Evolutionary conservation across 2,888 invertebrate genomes (phyloP), one percentile per base, ranked within the genome.

Genomic region (Eilema caniola): DNA sequence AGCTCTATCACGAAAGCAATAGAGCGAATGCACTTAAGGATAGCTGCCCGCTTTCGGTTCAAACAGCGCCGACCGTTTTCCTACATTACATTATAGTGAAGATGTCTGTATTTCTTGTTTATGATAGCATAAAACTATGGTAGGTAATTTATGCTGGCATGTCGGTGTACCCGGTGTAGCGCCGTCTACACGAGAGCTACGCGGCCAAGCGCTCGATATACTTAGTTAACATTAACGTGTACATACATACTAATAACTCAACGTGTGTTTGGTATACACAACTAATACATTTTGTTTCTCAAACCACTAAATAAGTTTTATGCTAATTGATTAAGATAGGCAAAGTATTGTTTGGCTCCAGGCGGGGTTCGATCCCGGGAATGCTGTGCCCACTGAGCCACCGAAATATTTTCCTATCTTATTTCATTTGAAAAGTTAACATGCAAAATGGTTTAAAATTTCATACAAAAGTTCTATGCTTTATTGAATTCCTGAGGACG

Each of bases 101-200:
- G 91, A 92, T 91, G 92, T 93, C 90, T 91, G 91, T 90, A 92
- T 89, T 86, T 88, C 88, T 89, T 90, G 91, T 92, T 92, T 92
- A 92, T 91, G 91, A 92, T 90, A 89, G 87, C 90, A 91, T 91
- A 92, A 92, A 93, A 89, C 91, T 90, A 92, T 91, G 89, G 88
- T 88, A 88, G 87, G 88, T 88, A 89, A 91, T 91, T 91, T 90
- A 90, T 91, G 86, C 86, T 78, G 85, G 88, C 84, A 88, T 86
- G 89, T 86, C 85, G 84, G 87, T 86, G 87, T 86, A 86, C 85
- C 84, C 85, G 85, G 87, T 86, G 88, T 86, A 86, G 85, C 84
- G 79, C 78, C 81, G 83, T 85, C 83, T 82, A 86, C 87, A 83
- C 79, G 83, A 75, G 78, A 83, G 79, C 79, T 78, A 84, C 79